These are phyloP conservation scores for Sebastes minor DNA, from an alignment of 2,797 vertebrate genomes.

Conservation along the genomic window DNA sequence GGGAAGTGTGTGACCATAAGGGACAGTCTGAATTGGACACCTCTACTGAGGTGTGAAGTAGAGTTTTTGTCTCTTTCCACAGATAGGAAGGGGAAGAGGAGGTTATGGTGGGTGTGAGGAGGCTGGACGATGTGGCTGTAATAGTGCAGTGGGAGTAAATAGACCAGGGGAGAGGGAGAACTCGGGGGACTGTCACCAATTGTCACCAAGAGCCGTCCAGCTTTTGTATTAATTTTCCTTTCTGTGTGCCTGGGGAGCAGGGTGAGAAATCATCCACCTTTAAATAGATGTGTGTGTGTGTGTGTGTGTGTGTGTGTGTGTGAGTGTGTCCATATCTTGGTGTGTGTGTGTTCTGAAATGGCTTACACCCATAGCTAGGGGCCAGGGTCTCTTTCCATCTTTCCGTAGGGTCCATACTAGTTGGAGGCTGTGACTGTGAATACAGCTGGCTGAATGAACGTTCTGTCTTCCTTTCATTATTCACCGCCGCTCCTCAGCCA, in stretches of 20 bases:
- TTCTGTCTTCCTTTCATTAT: slow-evolving; percentile 60
- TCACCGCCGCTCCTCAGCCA: slow-evolving; percentile 42
- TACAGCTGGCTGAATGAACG: slow-evolving; percentile 31
- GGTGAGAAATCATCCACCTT: slow-evolving; percentile 72
- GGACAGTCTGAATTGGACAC: slow-evolving; percentile 84
- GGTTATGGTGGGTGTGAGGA: slow-evolving; percentile 54
- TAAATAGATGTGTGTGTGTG: slow-evolving; percentile 67
- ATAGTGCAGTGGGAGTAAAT: slow-evolving; percentile 69
- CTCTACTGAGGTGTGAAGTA: slow-evolving; percentile 83
- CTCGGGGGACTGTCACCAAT: slow-evolving; percentile 80
- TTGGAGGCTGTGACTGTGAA: slow-evolving; percentile 40
- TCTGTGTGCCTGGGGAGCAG: slow-evolving; percentile 57
- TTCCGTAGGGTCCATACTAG: slow-evolving; percentile 37
- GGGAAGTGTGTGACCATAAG: slow-evolving; percentile 74
- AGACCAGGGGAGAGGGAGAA: slow-evolving; percentile 58
- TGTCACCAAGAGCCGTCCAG: slow-evolving; percentile 72
- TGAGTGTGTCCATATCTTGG: not conserved
- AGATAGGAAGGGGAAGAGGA: slow-evolving; percentile 42
- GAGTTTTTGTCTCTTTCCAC: slow-evolving; percentile 77
- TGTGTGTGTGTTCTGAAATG: not conserved
- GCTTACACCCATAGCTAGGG: slow-evolving; percentile 48
- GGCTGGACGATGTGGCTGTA: slow-evolving; percentile 47
- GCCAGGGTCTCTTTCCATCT: slow-evolving; percentile 48
- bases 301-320: not conserved
- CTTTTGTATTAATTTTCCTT: slow-evolving; percentile 80